A percentile compares a stretch with the other conserved stretches of the same genome.
These are phyloP conservation scores for Poeciliopsis infans DNA, from an alignment of 2,797 vertebrate genomes.

Conservation along the genomic window DNA sequence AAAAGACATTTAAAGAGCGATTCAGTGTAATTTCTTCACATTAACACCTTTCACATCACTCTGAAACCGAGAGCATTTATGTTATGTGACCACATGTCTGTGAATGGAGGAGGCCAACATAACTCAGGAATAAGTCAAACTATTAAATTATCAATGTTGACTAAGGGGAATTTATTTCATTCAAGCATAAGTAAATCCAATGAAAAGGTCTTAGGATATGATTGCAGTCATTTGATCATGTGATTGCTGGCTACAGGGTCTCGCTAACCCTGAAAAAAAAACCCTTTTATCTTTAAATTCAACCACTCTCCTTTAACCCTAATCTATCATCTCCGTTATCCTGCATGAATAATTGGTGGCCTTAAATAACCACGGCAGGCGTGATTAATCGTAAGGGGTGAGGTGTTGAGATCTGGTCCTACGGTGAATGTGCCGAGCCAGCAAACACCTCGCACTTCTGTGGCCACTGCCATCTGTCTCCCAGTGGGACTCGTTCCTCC, in stretches of 20 bases:
- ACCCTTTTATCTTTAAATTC: slow-evolving; percentile 58
- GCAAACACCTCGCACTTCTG: slow-evolving; percentile 73
- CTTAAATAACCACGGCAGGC: slow-evolving; percentile 76
- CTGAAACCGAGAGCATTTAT: slow-evolving; percentile 34
- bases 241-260: slow-evolving; percentile 23
- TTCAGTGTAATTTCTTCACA: slow-evolving; percentile 72
- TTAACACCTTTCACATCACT: slow-evolving; percentile 55
- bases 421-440: slow-evolving; percentile 81
- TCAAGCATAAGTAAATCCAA: slow-evolving; percentile 13
- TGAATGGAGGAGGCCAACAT: slow-evolving; percentile 25
- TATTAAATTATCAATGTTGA: slow-evolving; percentile 41
- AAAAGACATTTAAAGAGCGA: slow-evolving; percentile 62
- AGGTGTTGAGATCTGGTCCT: slow-evolving; percentile 77
- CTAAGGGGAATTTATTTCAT: slow-evolving; percentile 30
- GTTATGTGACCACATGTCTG: slow-evolving; percentile 35
- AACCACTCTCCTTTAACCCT: slow-evolving; percentile 81
- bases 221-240: slow-evolving; percentile 33
- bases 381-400: slow-evolving; percentile 77
- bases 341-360: slow-evolving; percentile 79
- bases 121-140: slow-evolving; percentile 28
- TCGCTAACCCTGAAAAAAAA: slow-evolving; percentile 50
- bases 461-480: slow-evolving; percentile 83
- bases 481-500: slow-evolving; percentile 69
- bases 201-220: slow-evolving; percentile 17
- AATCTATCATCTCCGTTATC: slow-evolving; percentile 79